A percentile compares a stretch with the other conserved stretches of the same genome.
These are phyloP conservation scores for Dromaius novaehollandiae DNA, from an alignment of 2,113 vertebrate genomes.

Conservation along the genomic window DNA sequence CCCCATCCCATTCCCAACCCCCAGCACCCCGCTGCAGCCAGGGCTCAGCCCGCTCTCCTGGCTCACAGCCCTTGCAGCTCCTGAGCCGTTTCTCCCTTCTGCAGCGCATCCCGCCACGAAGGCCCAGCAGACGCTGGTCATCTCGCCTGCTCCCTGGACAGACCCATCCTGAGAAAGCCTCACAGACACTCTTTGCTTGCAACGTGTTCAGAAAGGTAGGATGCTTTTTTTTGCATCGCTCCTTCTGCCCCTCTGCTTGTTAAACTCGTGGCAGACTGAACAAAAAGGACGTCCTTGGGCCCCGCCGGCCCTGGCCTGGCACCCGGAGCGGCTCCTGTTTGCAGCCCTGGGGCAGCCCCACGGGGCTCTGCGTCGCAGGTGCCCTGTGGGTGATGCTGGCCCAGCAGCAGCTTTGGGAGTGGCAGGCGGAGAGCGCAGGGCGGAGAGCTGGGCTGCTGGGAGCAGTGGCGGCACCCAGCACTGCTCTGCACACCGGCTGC, in stretches of 20 bases:
- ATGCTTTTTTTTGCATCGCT: neutral
- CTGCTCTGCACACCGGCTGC: fast-evolving
- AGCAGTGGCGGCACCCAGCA: fast-evolving
- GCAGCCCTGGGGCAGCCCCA: too few relatives aligned
- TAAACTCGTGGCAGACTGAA: neutral
- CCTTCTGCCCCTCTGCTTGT: neutral
- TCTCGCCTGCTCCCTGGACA: neutral
- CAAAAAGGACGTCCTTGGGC: fast-evolving
- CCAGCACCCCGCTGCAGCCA: too few relatives aligned
- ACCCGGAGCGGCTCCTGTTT: neutral
- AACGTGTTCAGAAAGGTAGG: neutral
- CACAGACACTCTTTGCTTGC: neutral
- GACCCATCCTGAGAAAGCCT: neutral
- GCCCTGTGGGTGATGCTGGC: neutral
- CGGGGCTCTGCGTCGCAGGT: neutral
- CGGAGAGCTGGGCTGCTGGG: neutral
- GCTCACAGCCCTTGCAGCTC: neutral
- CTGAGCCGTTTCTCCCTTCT: neutral
- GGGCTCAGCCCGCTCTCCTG: neutral
- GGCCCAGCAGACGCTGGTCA: neutral
- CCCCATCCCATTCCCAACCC: too few relatives aligned
- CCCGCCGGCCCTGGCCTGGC: fast-evolving
- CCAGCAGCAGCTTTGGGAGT: neutral
- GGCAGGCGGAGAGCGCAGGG: neutral
- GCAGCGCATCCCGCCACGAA: neutral